Base-by-base conservation (phyloP, 2,797 vertebrate genomes). In the Microtus agrestis region DNA sequence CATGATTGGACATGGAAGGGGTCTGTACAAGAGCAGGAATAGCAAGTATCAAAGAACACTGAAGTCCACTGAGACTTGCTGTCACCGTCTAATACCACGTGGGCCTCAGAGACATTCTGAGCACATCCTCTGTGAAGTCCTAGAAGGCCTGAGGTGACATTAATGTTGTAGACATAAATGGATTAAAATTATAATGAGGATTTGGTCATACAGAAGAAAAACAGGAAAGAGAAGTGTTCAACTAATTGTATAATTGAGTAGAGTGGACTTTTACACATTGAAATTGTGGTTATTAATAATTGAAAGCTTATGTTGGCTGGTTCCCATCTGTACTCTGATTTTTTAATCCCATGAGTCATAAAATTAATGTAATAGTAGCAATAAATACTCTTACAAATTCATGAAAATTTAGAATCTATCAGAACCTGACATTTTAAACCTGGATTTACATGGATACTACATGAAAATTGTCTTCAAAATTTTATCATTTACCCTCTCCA, bases 391-490 rank as follows among this genome's bases (percentile, higher is more conserved):
- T 81, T 88, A 85, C 19, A 89, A 15, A 94, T 37, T 63, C 63
- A 91, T 29, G 84, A 91, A 51, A 61, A 87, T 87, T 95, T 93
- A 93, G 6, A 31, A 73, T 71, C 76, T 25, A 91, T 48, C 17
- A 89, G 65, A 43, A 89, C 6, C 54, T 80, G 7, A 88, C 56
- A 48, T 29, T 93, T 81, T 87, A 90, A 67, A 95, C 87, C 87
- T 91, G 3, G 17, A 82, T 84, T 84, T 95, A 71, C 11, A 56
- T 92, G 76, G 29, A 3, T 43, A 90, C 69, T 54, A 56, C 37
- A 96, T 27, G 76, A 34, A 94, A 76, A 79, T 79, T 80, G 92
- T 61, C 86, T 19, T 21, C 71, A 96, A 17, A n/a, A 51, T 89
- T 25, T 73, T 73, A 40, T 40, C 71, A 40, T 40, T 40, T 40